Conservation (phyloP, 1,140 invertebrate species). For the Reticulitermes speratus region DNA sequence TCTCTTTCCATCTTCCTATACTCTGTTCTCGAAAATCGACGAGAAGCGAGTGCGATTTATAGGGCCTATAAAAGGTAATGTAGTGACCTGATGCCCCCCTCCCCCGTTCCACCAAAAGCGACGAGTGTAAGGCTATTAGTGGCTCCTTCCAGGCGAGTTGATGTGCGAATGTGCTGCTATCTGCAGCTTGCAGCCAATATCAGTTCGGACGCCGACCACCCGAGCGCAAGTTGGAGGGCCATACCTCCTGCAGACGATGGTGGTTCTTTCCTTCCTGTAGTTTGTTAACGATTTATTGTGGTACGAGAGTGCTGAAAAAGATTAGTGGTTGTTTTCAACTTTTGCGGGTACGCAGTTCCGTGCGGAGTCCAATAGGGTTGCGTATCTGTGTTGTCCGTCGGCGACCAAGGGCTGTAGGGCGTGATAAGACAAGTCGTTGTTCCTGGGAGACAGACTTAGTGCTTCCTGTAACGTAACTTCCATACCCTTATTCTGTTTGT, state of each 20-base stretch:
- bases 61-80: neutral
- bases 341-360: neutral
- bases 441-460: neutral
- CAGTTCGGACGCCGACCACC: neutral
- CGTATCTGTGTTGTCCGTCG: neutral
- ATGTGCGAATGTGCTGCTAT: constrained; percentile 18
- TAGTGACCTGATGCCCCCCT: neutral
- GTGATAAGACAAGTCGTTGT: no score
- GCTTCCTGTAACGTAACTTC: neutral
- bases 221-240: neutral
- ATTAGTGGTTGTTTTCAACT: neutral
- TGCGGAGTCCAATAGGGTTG: neutral
- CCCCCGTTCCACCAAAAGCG: neutral
- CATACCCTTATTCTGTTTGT: no score
- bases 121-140: constrained; percentile 12
- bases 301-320: neutral
- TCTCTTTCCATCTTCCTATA: neutral
- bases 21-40: neutral
- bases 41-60: neutral
- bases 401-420: no score
- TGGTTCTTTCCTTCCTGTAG: neutral
- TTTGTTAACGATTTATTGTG: neutral
- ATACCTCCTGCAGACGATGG: neutral
- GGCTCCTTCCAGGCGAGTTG: constrained; percentile 15
- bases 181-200: constrained; percentile 10